Evolutionary conservation across 2,113 vertebrate genomes (phyloP).

Genomic region (Egretta garzetta): DNA sequence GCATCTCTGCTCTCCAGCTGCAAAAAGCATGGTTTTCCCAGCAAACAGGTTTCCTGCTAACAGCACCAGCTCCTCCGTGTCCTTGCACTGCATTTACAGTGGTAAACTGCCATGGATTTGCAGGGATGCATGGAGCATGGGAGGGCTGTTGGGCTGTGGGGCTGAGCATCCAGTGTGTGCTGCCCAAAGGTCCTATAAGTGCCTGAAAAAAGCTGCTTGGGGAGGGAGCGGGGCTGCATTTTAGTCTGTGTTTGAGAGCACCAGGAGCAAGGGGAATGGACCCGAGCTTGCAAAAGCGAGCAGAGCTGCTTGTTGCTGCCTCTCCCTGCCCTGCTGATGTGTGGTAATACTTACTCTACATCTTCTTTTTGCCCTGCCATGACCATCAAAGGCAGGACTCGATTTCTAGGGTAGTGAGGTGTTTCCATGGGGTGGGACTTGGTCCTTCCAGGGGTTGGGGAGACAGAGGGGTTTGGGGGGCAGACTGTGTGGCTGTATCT

Average conservation of each 20-base stretch:
- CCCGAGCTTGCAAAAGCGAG: fast-evolving
- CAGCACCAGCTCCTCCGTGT: fast-evolving
- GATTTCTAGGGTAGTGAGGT: not conserved
- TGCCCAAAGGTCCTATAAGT: not conserved
- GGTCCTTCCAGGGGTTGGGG: not conserved
- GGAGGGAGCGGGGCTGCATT: not conserved
- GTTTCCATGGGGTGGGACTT: not conserved
- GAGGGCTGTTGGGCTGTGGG: not conserved
- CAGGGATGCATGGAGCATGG: fast-evolving
- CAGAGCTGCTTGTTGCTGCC: not conserved
- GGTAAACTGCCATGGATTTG: fast-evolving
- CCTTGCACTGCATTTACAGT: fast-evolving
- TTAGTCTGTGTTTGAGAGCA: not conserved
- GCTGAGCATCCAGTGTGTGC: fast-evolving
- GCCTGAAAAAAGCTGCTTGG: not conserved
- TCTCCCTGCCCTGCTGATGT: not conserved
- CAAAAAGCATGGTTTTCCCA: not conserved
- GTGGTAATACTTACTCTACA: not conserved
- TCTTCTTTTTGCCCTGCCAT: not conserved
- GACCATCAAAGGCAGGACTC: not conserved
- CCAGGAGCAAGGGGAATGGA: not conserved
- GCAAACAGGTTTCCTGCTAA: not conserved
- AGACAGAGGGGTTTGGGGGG: not conserved
- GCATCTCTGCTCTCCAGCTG: not conserved
- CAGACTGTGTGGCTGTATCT: not conserved